These are phyloP conservation scores for Podarcis cretensis DNA, from an alignment of 2,113 vertebrate genomes.

Conservation along the genomic window DNA sequence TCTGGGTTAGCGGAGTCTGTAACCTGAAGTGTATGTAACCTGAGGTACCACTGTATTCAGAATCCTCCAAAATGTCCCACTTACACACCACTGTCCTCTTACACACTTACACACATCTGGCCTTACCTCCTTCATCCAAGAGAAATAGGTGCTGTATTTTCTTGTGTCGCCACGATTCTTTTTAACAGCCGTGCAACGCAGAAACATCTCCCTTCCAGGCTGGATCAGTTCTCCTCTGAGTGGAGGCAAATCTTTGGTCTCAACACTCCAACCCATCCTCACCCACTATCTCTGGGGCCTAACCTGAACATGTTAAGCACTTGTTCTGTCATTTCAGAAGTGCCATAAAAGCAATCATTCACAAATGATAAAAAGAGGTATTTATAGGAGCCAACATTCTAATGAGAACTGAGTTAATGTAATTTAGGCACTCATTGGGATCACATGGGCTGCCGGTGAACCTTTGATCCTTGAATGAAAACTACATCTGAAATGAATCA, in stretches of 20 bases:
- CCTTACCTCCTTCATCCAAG: background rate
- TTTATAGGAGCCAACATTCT: background rate
- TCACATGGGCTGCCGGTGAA: background rate
- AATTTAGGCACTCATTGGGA: background rate
- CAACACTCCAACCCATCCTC: too few species aligned
- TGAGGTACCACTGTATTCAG: too few species aligned
- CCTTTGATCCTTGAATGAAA: background rate
- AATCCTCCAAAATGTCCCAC: background rate
- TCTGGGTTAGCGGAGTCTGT: too few species aligned
- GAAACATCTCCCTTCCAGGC: background rate
- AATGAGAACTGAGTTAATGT: background rate
- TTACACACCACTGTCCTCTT: background rate
- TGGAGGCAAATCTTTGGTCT: background rate
- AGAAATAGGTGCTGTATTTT: background rate
- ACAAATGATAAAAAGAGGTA: background rate
- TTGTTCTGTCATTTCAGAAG: background rate
- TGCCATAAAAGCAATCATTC: constrained; percentile 1
- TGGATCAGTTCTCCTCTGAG: background rate
- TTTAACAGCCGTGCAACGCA: background rate
- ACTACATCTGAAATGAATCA: background rate
- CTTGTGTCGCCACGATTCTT: background rate
- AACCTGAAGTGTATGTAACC: too few species aligned
- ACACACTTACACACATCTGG: background rate
- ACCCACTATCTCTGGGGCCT: background rate
- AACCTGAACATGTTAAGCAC: background rate